phyloP scores from a whole-genome alignment of 1,140 invertebrate species.

The Laodelphax striatellus region DNA sequence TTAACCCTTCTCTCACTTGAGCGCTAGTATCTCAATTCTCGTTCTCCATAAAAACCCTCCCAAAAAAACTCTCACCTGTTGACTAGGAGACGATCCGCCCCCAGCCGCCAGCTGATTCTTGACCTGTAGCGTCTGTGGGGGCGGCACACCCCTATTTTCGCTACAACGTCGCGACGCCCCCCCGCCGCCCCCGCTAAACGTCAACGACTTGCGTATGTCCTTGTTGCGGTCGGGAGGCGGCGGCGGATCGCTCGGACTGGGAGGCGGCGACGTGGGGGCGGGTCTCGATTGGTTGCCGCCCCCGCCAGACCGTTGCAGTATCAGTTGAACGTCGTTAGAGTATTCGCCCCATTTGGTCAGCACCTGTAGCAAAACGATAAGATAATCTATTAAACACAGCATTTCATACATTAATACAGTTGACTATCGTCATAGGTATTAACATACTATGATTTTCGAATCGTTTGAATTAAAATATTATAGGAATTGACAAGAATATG shows the following conservation, averaged over 20 bases:
- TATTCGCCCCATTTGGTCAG: conserved; percentile 96
- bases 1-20: too few relatives aligned
- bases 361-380: conserved; percentile 60
- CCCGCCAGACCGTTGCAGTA: conserved; percentile 57
- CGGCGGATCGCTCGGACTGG: conserved; percentile 31
- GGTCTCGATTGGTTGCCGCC: conserved; percentile 9
- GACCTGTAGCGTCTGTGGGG: conserved; percentile 34
- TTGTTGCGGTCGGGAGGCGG: conserved; percentile 35
- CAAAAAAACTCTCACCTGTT: not conserved
- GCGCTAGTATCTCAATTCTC: too few relatives aligned
- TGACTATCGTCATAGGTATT: too few relatives aligned
- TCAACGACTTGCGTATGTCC: conserved; percentile 45
- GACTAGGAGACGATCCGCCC: conserved; percentile 3
- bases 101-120: not conserved
- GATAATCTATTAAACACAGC: too few relatives aligned
- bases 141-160: conserved; percentile 50
- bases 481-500: too few relatives aligned
- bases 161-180: not conserved
- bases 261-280: conserved; percentile 24
- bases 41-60: too few relatives aligned
- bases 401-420: too few relatives aligned
- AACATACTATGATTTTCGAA: too few relatives aligned
- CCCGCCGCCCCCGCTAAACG: conserved; percentile 44
- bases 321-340: conserved; percentile 89
- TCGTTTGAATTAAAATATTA: too few relatives aligned